Conservation (phyloP, 2,797 vertebrate genomes). For the Pseudochromis fuscus region DNA sequence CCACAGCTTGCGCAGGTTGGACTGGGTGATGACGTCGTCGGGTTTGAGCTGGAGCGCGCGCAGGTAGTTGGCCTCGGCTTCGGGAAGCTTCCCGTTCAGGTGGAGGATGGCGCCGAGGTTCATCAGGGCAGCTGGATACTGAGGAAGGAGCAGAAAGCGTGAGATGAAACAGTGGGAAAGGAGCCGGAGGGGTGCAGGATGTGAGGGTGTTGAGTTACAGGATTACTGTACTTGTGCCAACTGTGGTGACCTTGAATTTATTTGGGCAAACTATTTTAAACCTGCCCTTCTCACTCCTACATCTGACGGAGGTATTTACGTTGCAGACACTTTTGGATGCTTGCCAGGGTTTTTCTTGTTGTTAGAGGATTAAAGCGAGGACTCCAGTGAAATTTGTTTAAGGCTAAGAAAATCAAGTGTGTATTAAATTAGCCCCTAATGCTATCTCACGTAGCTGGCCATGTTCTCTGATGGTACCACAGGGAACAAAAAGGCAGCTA, state of each 20-base stretch:
- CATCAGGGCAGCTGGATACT: slow-evolving; percentile 98
- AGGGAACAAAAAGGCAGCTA: slow-evolving; percentile 12
- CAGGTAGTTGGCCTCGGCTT: slow-evolving; percentile 96
- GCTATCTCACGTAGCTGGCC: slow-evolving; percentile 44
- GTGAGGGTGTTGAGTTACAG: slow-evolving; percentile 10
- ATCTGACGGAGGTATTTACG: slow-evolving; percentile 35
- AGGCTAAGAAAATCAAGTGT: slow-evolving; percentile 56
- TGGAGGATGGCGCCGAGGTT: slow-evolving; percentile 98
- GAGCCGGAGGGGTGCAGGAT: not conserved
- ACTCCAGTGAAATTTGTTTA: slow-evolving; percentile 46
- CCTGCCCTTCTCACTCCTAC: slow-evolving; percentile 30
- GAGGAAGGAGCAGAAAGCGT: slow-evolving; percentile 14
- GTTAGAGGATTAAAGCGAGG: slow-evolving; percentile 22
- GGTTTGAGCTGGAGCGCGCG: slow-evolving; percentile 94
- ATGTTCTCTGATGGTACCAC: slow-evolving; percentile 24
- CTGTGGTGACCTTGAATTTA: slow-evolving; percentile 42
- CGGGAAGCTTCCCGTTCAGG: slow-evolving; percentile 93
- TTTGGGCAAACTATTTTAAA: slow-evolving; percentile 58
- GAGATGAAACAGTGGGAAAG: not conserved
- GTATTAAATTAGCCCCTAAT: slow-evolving; percentile 55
- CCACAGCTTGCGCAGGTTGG: slow-evolving; percentile 97
- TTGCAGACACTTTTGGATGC: slow-evolving; percentile 48
- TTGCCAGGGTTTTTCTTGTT: slow-evolving; percentile 42
- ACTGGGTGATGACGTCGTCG: slow-evolving; percentile 95
- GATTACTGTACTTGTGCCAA: slow-evolving; percentile 5